Conservation (phyloP, 1,140 invertebrate genomes). For the Pachyrhynchus sulphureomaculatus region DNA sequence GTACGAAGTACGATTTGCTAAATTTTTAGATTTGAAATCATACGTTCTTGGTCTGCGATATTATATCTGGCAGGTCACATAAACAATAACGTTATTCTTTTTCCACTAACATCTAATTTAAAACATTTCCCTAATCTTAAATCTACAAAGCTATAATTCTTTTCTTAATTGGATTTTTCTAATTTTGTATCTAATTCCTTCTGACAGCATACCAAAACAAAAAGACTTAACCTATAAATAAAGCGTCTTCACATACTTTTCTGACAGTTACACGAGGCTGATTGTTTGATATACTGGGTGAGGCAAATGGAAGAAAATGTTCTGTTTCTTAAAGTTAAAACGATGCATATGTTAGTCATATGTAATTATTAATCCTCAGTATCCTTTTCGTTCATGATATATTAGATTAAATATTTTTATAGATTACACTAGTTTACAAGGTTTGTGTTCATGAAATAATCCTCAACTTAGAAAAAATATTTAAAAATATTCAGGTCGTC, state of each 20-base stretch:
- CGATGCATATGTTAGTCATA: not conserved
- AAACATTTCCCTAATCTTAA: not conserved
- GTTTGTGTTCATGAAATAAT: too few relatives aligned
- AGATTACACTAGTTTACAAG: too few relatives aligned
- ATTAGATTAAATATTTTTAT: too few relatives aligned
- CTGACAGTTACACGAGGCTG: constrained; percentile 7
- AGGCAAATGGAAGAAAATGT: not conserved
- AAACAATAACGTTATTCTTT: too few relatives aligned
- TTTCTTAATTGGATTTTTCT: constrained; percentile 10
- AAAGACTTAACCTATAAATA: constrained; percentile 6
- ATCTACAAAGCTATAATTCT: not conserved
- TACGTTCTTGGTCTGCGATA: too few relatives aligned
- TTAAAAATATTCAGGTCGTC: too few relatives aligned
- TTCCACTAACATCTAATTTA: constrained; percentile 5
- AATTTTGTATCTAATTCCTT: constrained; percentile 4
- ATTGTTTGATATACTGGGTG: not conserved
- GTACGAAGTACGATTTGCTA: too few relatives aligned
- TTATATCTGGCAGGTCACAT: too few relatives aligned
- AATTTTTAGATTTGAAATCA: too few relatives aligned
- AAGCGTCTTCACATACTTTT: constrained; percentile 5
- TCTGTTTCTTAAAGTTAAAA: not conserved
- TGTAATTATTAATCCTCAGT: too few relatives aligned
- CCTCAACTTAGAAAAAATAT: too few relatives aligned
- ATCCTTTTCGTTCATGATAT: too few relatives aligned
- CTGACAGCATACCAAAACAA: constrained; percentile 7